Base-by-base conservation (phyloP, 2,888 invertebrate genomes). In the Lepidocyrtinus sp. region DNA sequence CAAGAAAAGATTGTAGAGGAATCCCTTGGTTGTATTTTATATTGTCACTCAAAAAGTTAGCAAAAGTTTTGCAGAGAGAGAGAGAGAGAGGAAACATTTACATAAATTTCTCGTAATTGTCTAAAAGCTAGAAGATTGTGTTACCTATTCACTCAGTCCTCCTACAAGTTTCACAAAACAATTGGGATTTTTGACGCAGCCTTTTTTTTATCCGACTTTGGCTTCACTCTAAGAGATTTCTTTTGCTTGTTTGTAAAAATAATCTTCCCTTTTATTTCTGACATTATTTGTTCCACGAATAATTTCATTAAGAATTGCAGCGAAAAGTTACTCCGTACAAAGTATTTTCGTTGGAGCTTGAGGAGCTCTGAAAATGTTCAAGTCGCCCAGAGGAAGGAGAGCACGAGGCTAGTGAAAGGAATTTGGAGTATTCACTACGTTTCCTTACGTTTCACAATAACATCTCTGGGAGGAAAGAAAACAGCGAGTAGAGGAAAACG, bases 311-410 rank as follows among this genome's bases (percentile, higher is more conserved):
- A 36, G 36, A 36, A 36, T 36, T 36, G 36, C 36, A 36, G 36
- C 36, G 12, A 36, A 36, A 36, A 36, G 12, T n/a, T n/a, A 36
- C 5, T 36, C 36, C 5, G 36, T 7, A 36, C 5, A 55, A 55
- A 69, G 2, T 55, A 69, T 62, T 69, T 69, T 55, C 17, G 24
- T 22, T 69, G 22, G 19, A 1, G 62, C 62, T 62, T 19, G 62
- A 62, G 22, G 9, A 62, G 62, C n/a, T 55, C 19, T 12, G 15
- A 69, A 25, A 50, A 50, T 22, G 50, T 2, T 22, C 5, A 50
- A 55, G 24, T 19, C 5, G 22, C 17, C 5, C 36, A 46, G 22
- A 27, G 67, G 46, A 46, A 67, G 26, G 22, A 67, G 21, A 65
- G 65, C 65, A 3, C 15, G 65, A 27, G 27, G n/a, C n/a, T n/a